These are phyloP conservation scores for Gymnodraco acuticeps DNA, from an alignment of 2,797 vertebrate genomes.

Conservation along the genomic window DNA sequence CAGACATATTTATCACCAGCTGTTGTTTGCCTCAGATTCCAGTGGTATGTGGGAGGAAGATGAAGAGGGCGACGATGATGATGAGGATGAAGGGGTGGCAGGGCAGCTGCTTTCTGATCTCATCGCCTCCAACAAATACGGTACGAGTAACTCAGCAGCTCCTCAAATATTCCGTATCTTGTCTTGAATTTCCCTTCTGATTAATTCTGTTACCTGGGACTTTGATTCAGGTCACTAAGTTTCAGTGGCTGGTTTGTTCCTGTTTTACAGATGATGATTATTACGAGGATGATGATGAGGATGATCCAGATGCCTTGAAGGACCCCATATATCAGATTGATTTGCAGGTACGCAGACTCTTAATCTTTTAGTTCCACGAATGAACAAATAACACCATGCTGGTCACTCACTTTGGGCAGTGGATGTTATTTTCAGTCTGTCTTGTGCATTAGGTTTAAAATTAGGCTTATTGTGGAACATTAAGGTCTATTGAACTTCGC, in stretches of 20 bases:
- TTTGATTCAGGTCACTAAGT: background rate
- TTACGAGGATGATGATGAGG: slow-evolving; percentile 97
- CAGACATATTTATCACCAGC: slow-evolving; percentile 10
- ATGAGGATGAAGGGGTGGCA: slow-evolving; percentile 90
- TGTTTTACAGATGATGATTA: slow-evolving; percentile 93
- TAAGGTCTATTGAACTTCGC: no score
- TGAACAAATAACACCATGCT: no score
- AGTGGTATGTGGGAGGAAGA: slow-evolving; percentile 98
- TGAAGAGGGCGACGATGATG: slow-evolving; percentile 85
- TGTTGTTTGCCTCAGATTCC: slow-evolving; percentile 83
- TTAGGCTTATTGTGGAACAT: no score
- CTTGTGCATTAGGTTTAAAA: no score
- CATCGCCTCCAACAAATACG: slow-evolving; percentile 96
- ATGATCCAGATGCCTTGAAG: slow-evolving; percentile 97
- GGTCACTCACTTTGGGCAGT: no score
- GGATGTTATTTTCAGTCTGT: no score
- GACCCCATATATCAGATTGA: slow-evolving; percentile 98
- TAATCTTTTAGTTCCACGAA: background rate
- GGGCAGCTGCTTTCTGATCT: slow-evolving; percentile 97
- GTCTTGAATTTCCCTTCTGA: background rate
- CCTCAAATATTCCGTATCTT: background rate
- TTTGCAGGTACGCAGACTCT: slow-evolving; percentile 88
- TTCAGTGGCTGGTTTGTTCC: background rate
- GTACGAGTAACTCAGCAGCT: slow-evolving; percentile 69
- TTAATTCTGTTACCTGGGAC: background rate